Evolutionary conservation across 2,113 vertebrate genomes (phyloP), one percentile per base, ranked within the genome.

Genomic region (Hydrochoerus hydrochaeris): DNA sequence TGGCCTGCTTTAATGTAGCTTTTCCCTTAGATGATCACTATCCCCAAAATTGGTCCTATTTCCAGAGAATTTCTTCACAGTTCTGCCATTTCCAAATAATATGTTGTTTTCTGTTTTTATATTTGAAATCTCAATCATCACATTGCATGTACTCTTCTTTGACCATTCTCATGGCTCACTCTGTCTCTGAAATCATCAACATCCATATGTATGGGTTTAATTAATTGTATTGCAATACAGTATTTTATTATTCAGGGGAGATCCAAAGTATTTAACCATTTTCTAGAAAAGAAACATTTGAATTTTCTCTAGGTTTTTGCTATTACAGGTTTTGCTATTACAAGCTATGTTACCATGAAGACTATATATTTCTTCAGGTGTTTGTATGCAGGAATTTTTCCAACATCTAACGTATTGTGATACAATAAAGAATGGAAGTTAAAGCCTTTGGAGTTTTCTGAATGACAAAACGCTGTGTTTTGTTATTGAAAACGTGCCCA

Each of bases 271-370:
- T 75, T 85, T 69, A 87, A 63, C 32, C 49, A 60, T 93, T 93
- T 3, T 85, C 41, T 9, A 11, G 9, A 46, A 62, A 38, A 41
- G 65, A 26, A 84, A 57, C 1, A 26, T 58, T 82, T 88, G 3
- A 54, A 82, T 86, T 35, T 19, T 60, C 41, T 44, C 58, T n/a
- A 44, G 22, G 17, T 26, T 78, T 95, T 73, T 44, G 16, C 22
- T 95, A 41, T 54, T 95, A 35, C 71, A 44, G 49, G 49, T 78
- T 95, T 73, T 44, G 10, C 22, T 95, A 41, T 54, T 95, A 35
- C 71, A 44, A 20, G 41, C 4, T 30, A n/a, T 41, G 49, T 14
- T 44, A 8, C 32, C 22, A 16, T 62, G 6, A 86, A 62, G 52
- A 85, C 46, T 77, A 5, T 49, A 32, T 35, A 49, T 30, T 11